Percentiles rank a stretch among this genome's conserved stretches.
phyloP scores from a whole-genome alignment of 2,888 invertebrate species.

The Limnephilus rhombicus region DNA sequence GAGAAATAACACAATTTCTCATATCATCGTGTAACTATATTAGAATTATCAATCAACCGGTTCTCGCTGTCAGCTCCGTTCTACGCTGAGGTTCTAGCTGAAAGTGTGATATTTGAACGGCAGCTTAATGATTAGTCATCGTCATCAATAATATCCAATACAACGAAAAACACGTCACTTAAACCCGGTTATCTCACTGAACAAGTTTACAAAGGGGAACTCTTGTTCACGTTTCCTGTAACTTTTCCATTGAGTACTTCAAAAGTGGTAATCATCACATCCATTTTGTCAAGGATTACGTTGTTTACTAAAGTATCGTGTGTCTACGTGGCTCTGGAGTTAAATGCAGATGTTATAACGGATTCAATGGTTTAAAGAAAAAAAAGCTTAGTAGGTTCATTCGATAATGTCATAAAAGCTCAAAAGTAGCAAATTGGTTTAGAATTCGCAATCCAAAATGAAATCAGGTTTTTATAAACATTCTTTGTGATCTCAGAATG shows the following conservation, averaged over 20 bases:
- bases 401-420: too few species aligned
- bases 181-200: background rate
- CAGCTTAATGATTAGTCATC: constrained; percentile 3
- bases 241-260: background rate
- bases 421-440: too few species aligned
- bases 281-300: background rate
- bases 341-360: background rate
- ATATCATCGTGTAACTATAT: background rate
- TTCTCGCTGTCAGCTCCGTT: background rate
- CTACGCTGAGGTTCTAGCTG: background rate
- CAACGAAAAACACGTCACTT: background rate
- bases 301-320: background rate
- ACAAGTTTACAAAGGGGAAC: background rate
- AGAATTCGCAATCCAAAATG: too few species aligned
- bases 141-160: background rate
- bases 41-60: constrained; percentile 12
- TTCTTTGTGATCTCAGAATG: too few species aligned
- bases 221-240: background rate
- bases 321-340: background rate
- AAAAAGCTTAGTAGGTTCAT: too few species aligned
- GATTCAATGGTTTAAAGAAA: too few species aligned
- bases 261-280: background rate
- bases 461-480: too few species aligned
- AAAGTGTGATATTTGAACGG: background rate
- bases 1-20: constrained; percentile 16